Base-by-base conservation (phyloP, 2,797 vertebrate genomes). In the Catostomus latipinnis region DNA sequence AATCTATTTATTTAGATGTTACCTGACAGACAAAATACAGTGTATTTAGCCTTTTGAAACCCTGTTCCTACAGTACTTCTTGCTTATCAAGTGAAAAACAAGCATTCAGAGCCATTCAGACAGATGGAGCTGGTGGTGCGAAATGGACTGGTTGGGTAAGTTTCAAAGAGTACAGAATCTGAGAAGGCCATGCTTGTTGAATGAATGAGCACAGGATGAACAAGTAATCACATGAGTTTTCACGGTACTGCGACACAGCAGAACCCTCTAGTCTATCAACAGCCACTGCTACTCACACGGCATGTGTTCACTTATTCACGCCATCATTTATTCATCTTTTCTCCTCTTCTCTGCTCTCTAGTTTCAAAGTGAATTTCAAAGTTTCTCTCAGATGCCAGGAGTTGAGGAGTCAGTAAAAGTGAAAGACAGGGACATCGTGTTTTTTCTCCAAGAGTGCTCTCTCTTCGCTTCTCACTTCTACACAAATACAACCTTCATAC, bases 251-350 rank as follows among this genome's bases (percentile, higher is more conserved):
- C 34, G 22, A 62, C 63, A 72, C 69, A 77, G 50, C 68, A 52
- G 56, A 78, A 69, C n/a, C 34, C n/a, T 79, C 22, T 68, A 71
- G 76, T 71, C 76, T 58, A 62, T 45, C 50, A 53, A 73, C 62
- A 82, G 57, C 14, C 4, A 0, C 13, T 78, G 34, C 65, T 73
- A 68, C 63, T 71, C 80, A 78, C 76, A n/a, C 18, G 49, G 75
- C 76, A 73, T 52, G 63, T 77, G 68, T 73, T 84, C 22, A 80
- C 82, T 84, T 84, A 82, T 84, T 84, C 69, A 82, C 61, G 9
- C 43, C 76, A 84, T 82, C 6, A 75, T 82, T 82, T 79, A 84
- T 84, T 75, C 56, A 74, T 84, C 62, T 72, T 34, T 75, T 45
- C 34, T 48, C 48, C 70, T 63, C 65, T 71, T 43, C 48, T 46